These are phyloP conservation scores for Hofmannophila pseudospretella DNA, from an alignment of 2,888 invertebrate species.

Conservation along the genomic window DNA sequence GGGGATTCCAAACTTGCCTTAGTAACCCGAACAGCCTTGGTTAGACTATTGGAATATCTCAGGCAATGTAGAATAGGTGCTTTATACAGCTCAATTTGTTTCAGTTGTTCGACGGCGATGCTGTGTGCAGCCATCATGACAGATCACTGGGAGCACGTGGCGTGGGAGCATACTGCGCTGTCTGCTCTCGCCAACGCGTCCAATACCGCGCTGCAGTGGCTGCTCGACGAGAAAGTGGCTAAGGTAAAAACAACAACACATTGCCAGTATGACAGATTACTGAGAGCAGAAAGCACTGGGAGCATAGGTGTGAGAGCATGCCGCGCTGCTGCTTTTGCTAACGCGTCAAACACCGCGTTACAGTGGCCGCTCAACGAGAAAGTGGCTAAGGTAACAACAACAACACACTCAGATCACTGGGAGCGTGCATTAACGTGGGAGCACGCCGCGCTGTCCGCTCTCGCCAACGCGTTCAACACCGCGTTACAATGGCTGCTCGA, in stretches of 20 bases:
- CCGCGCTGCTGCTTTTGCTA: constrained; percentile 78
- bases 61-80: no score
- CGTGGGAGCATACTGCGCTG: constrained; percentile 83
- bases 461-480: constrained; percentile 79
- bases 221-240: constrained; percentile 86
- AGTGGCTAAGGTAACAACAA: constrained; percentile 80
- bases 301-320: constrained; percentile 87
- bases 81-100: no score
- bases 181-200: constrained; percentile 78
- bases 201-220: constrained; percentile 83
- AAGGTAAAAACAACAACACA: constrained; percentile 49
- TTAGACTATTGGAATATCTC: no score
- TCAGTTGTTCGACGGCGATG: constrained; percentile 86
- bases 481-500: constrained; percentile 86
- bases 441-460: constrained; percentile 73
- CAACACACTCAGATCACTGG: constrained; percentile 81
- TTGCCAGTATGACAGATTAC: constrained; percentile 89
- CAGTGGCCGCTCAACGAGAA: constrained; percentile 88
- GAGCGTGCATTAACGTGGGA: constrained; percentile 93
- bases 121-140: constrained; percentile 92
- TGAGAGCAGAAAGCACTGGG: constrained; percentile 96
- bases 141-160: constrained; percentile 93
- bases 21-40: no score
- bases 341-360: constrained; percentile 78
- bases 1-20: no score